A percentile compares a stretch with the other conserved stretches of the same genome.
Conservation (phyloP, 2,888 invertebrate species). For the Melanophora roralis region DNA sequence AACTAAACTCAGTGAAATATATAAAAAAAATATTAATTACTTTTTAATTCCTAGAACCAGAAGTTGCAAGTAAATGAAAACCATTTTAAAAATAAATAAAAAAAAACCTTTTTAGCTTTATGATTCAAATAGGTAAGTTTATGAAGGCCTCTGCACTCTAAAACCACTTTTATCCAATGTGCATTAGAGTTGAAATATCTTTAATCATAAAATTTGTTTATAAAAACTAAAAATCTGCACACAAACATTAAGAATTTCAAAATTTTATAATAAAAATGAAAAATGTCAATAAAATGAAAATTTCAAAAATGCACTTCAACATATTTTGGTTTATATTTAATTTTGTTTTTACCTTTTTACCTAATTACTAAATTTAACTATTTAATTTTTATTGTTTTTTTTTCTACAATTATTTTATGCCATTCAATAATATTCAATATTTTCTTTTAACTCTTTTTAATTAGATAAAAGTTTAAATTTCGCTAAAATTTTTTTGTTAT, state of each 20-base stretch:
- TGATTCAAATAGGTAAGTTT: too few species aligned
- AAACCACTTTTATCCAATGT: too few species aligned
- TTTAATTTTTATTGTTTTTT: conserved; percentile 21
- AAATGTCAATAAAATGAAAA: conserved; percentile 3
- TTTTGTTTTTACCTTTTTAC: not conserved
- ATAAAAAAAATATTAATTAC: too few species aligned
- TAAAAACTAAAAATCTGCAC: conserved; percentile 24
- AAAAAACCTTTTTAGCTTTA: too few species aligned
- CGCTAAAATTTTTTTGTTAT: conserved; percentile 33
- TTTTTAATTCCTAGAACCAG: too few species aligned
- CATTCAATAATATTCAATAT: conserved; percentile 28
- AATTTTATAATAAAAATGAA: not conserved
- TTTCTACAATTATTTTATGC: conserved; percentile 33
- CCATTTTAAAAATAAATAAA: too few species aligned
- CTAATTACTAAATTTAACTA: conserved; percentile 54
- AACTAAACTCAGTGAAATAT: too few species aligned
- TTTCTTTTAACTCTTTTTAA: conserved; percentile 14
- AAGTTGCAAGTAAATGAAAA: too few species aligned
- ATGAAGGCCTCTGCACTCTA: too few species aligned
- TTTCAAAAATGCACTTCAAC: not conserved
- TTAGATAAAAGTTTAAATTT: conserved; percentile 44
- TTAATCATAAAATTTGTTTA: too few species aligned
- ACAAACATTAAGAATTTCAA: not conserved
- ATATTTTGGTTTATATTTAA: not conserved
- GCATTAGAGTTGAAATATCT: too few species aligned